Percentiles rank a stretch among this genome's conserved stretches.
phyloP scores from a whole-genome alignment of 2,113 vertebrate species.

The Embiotoca jacksoni region DNA sequence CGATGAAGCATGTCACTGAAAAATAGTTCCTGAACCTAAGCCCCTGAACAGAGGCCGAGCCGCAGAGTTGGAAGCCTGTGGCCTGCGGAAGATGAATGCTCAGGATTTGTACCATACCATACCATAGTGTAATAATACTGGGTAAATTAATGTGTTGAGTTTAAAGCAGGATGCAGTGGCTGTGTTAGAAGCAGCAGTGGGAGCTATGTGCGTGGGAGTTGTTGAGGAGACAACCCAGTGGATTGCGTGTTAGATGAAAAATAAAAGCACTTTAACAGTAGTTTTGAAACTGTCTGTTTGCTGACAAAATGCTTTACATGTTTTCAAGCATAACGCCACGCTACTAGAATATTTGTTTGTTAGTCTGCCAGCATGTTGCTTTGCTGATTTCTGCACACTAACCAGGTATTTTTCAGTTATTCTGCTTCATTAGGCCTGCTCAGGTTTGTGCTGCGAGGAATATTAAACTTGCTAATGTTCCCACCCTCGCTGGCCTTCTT shows the following conservation, averaged over 20 bases:
- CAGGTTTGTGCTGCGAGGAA: background rate
- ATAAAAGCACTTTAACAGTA: too few relatives aligned
- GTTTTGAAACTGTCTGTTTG: background rate
- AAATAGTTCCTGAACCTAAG: conserved; percentile 21
- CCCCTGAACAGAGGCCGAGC: conserved; percentile 8
- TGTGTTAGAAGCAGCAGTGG: conserved; percentile 10
- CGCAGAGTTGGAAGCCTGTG: conserved; percentile 5
- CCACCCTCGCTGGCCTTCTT: background rate
- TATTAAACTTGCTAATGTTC: background rate
- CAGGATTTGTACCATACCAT: conserved; percentile 29
- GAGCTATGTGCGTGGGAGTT: background rate
- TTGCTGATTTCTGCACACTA: background rate
- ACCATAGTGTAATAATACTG: background rate
- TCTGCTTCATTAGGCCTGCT: background rate
- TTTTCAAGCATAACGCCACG: too few relatives aligned
- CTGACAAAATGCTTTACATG: background rate
- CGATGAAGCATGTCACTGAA: conserved; percentile 47
- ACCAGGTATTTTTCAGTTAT: background rate
- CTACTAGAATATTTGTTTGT: too few relatives aligned
- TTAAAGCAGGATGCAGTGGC: conserved; percentile 3
- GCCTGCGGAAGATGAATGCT: conserved; percentile 50
- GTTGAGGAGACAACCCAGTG: background rate
- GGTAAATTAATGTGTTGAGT: conserved; percentile 31
- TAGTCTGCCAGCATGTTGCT: too few relatives aligned
- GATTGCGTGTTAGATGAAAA: background rate